phyloP scores from a whole-genome alignment of 2,888 invertebrate species.

The Hemistola chrysoprasaria region DNA sequence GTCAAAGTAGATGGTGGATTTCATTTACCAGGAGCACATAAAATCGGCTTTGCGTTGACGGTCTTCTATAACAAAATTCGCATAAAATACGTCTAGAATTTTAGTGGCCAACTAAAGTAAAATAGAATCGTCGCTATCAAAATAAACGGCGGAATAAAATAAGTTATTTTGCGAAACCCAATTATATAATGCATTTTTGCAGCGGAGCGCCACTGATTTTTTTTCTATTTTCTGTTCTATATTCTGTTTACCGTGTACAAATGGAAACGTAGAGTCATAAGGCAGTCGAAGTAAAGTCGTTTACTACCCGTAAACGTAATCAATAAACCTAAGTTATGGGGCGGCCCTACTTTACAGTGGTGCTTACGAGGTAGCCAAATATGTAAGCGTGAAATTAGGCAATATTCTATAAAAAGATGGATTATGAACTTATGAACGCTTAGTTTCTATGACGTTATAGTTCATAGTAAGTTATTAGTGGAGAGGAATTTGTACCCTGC shows the following conservation, averaged over 20 bases:
- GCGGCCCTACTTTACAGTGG: slow-evolving; percentile 59
- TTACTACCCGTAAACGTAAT: slow-evolving; percentile 74
- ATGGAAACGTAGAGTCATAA: slow-evolving; percentile 54
- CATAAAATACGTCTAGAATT: no score
- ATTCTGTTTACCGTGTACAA: slow-evolving; percentile 23
- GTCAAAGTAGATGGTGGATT: slow-evolving; percentile 5
- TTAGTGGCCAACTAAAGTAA: no score
- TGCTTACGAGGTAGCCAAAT: slow-evolving; percentile 55
- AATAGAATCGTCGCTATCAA: neutral
- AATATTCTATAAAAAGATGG: slow-evolving; percentile 36
- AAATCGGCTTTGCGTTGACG: slow-evolving; percentile 8
- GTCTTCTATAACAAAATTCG: neutral
- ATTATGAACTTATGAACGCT: slow-evolving; percentile 26
- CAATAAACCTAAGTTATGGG: slow-evolving; percentile 72
- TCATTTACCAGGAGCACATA: slow-evolving; percentile 12
- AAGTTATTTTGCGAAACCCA: neutral
- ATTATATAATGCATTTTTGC: no score
- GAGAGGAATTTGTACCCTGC: no score
- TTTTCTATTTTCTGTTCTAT: neutral
- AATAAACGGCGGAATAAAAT: neutral
- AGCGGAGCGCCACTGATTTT: no score
- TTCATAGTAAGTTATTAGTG: no score
- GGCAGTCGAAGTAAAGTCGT: slow-evolving; percentile 62
- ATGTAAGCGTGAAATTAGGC: slow-evolving; percentile 47
- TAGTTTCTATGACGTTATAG: slow-evolving; percentile 6